Base-by-base conservation (phyloP, 1,140 invertebrate species). In the Galleria mellonella region DNA sequence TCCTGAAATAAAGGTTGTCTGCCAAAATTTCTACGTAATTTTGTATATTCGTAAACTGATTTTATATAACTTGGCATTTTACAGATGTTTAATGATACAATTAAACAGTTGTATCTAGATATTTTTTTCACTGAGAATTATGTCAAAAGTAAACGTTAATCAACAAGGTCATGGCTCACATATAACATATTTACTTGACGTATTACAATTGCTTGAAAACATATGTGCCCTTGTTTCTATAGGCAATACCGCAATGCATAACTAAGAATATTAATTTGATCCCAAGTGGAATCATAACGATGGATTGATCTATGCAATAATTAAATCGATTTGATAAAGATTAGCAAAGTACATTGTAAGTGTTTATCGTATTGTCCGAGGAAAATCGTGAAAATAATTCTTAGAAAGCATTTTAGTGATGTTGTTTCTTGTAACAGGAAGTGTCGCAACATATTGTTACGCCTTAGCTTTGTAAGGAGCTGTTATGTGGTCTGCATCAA, bases 161-260 rank as follows among this genome's bases (percentile, higher is more conserved):
- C 72, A 44, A 37, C 48, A 57, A 51, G 76, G 72, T 53, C 69
- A 65, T 62, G 75, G 23, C 32, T 30, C 10, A 45, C 55, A 49
- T 47, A 50, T 47, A 65, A 49, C 33, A 51, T 57, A 58, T 50
- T 55, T 58, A 55, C 53, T 50, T 50, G 40, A 45, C 44, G 42
- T 58, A 41, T 61, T 43, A 62, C 36, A 37, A 36, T 11, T 36
- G 27, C 29, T 33, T 54, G 48, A 38, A 55, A 56, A 71, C 74
- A 75, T 40, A 64, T 77, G 73, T 78, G 74, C 62, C 72, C 74
- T 78, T 74, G 71, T 54, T 62, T 51, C 28, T 31, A 42, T 50
- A 10, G 41, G 9, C 6, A 3, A 23, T 23, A 23, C 6, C 6
- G 6, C 6, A 3, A 23, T 23, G 6, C 2, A 6, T 6, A 23